Base-by-base conservation (phyloP, 1,140 invertebrate genomes). In the Triops cancriformis region DNA sequence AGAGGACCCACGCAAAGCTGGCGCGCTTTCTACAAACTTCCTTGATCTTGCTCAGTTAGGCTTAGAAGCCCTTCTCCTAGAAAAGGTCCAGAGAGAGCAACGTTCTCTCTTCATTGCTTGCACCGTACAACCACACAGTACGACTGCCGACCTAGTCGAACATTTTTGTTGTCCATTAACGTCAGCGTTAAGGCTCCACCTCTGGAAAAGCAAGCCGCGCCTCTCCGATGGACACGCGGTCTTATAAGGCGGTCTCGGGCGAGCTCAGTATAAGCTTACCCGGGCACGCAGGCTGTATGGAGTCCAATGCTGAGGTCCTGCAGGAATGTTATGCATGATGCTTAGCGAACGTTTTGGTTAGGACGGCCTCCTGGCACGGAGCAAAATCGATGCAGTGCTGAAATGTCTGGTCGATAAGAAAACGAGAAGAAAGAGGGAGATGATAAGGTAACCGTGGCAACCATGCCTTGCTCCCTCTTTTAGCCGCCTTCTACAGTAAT, bases 1-100 rank as follows among this genome's bases (percentile, higher is more conserved):
- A 64, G 51, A 64, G 51, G 51, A 64, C 51, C 51, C 51, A 64
- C 51, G 51, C 51, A 64, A 64, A 64, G 51, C 51, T 64, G 51
- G 51, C 51, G 51, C 51, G 51, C 51, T 64, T 64, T 64, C 51
- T 64, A 64, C 51, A 64, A 64, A 64, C 51, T 4, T 64, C 10
- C 23, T 64, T 23, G 51, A 64, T 64, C 18, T 64, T 64, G 31
- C 31, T 37, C 31, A 37, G 31, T 37, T 37, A 37, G 31, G 31
- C 31, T 37, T n/a, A n/a, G 31, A 37, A 37, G 2, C 31, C 7
- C 31, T 37, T 37, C 31, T 37, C 31, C n/a, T 2, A 37, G 31
- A 37, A 37, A 37, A 7, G 31, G 2, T 37, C 7, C 31, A 37
- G 2, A 37, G 31, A 37, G 31, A 37, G 31, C 31, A 37, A 37